Evolutionary conservation across 2,797 vertebrate species (phyloP), one percentile per base, ranked within the genome.

Genomic region (Lates japonicus): DNA sequence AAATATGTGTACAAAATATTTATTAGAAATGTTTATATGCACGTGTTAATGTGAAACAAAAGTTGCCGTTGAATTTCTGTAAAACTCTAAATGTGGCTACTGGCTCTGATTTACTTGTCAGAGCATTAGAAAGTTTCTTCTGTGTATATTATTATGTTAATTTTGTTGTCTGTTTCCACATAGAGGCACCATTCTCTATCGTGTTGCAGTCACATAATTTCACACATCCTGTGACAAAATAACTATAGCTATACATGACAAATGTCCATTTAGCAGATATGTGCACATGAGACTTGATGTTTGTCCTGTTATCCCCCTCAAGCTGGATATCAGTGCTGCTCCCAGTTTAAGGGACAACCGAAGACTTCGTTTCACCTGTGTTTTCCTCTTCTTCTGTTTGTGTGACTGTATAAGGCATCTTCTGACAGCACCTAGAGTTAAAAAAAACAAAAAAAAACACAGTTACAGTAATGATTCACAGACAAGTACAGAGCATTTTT

Each of bases 391-490:
- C 83, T 31, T 73, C 78, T 0, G 0, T 70, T 25, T 68, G 5
- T 22, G 86, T 7, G 2, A 72, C 5, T 5, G 9, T 61, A 5
- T 90, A 82, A 19, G 48, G 59, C 10, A 13, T 80, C 80, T 76
- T 91, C 76, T 67, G 62, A 68, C 82, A 89, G 78, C 87, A 94
- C 57, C 93, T 94, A 25, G 9, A 66, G 46, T 13, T 8, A 46
- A 80, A 61, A 76, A 25, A 51, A 42, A 70, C n/a, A 70, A 61
- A 70, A 25, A 37, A 0, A 19, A 3, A 29, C 2, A 41, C 0
- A 41, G 20, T 48, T 13, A 17, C 12, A 31, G n/a, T 35, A 52
- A 41, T 48, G 17, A 71, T 41, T 25, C 11, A 60, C 35, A 66
- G 16, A 41, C n/a, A 16, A 8, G 8, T 13, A 10, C 4, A n/a